phyloP scores from a whole-genome alignment of 2,888 invertebrate genomes.

The Drosophila anceps region DNA sequence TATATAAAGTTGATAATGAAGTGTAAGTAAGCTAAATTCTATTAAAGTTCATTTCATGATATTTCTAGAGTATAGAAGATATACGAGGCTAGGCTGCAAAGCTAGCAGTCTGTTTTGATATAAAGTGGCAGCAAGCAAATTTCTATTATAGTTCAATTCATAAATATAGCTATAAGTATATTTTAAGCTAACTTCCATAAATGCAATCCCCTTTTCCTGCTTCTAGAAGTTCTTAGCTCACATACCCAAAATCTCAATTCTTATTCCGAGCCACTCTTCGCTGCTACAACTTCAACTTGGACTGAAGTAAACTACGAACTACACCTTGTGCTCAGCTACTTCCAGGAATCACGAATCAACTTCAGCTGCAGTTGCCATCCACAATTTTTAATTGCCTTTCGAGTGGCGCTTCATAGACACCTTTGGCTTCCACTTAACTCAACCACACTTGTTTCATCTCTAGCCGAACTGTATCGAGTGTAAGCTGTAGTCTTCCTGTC shows the following conservation, averaged over 20 bases:
- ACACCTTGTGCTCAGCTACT: background rate
- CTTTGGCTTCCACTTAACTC: background rate
- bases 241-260: background rate
- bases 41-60: too few relatives aligned
- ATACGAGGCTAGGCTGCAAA: too few relatives aligned
- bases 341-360: background rate
- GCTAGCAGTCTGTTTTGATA: too few relatives aligned
- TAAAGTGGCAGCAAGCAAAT: too few relatives aligned
- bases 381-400: conserved; percentile 9
- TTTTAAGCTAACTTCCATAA: background rate
- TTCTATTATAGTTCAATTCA: too few relatives aligned
- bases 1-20: too few relatives aligned
- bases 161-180: too few relatives aligned
- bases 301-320: background rate
- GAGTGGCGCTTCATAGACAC: background rate
- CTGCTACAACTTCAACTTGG: background rate
- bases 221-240: background rate
- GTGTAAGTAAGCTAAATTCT: too few relatives aligned
- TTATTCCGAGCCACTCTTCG: background rate
- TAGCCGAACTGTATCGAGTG: conserved; percentile 26
- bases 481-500: conserved; percentile 1
- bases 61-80: too few relatives aligned
- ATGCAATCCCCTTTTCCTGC: background rate
- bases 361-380: background rate
- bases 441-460: conserved; percentile 30